Base-by-base conservation (phyloP, 2,888 invertebrate species). In the Therioaphis trifolii region DNA sequence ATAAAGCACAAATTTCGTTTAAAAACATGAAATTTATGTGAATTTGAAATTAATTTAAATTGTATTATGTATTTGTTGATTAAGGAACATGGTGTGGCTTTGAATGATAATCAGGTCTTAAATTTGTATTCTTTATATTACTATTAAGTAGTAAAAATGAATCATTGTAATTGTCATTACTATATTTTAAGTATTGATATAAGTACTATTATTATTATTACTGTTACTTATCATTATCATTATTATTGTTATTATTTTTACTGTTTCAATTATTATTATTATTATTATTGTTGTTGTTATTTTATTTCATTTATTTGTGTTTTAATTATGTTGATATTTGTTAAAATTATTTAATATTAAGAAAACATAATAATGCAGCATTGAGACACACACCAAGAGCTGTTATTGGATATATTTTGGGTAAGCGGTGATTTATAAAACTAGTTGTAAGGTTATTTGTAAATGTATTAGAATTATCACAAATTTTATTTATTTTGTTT, bases 371-470 rank as follows among this genome's bases (percentile, higher is more conserved):
- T 66, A 61, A 49, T 82, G 63, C 49, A 49, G 52, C 63, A 74
- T 82, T 82, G 46, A 29, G 40, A 74, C 63, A 27, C 71, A 74
- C 82, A 9, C 63, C 82, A 61, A 74, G 63, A 74, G 82, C 82
- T 82, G 82, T 82, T 82, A 35, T 74, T 82, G 82, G 82, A 82
- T 82, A 35, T 63, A 74, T 82, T 82, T 82, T 82, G 74, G 82
- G 82, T 82, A 82, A 82, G 82, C 82, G 66, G 82, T 82, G 82
- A 82, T 82, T 82, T 82, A 82, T 82, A 72, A 82, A 80, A 82
- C 40, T 82, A 82, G 66, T 82, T 49, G n/a, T 82, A 82, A 82
- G 82, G 82, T 74, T 80, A 82, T 82, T 82, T 80, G 61, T 82
- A 49, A 49, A 82, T 49, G 74, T 82, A 72, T 74, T 82, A 72